phyloP scores from a whole-genome alignment of 2,888 invertebrate species.

The Coleophora deauratella region DNA sequence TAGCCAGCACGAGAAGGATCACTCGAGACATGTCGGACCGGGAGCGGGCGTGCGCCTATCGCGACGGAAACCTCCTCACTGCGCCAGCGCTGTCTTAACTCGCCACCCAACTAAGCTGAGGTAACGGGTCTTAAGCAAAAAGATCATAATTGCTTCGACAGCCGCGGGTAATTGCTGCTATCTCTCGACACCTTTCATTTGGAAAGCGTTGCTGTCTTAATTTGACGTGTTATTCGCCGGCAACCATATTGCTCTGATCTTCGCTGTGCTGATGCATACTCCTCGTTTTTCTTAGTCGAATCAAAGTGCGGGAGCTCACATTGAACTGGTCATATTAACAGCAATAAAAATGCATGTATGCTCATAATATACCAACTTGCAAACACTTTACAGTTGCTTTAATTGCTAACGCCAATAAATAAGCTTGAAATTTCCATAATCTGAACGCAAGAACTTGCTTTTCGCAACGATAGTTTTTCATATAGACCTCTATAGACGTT shows the following conservation, averaged over 20 bases:
- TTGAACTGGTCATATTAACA: conserved; percentile 22
- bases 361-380: conserved; percentile 14
- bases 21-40: conserved; percentile 9
- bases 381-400: conserved; percentile 13
- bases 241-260: conserved; percentile 33
- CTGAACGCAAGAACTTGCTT: conserved; percentile 2
- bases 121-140: conserved; percentile 68
- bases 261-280: conserved; percentile 8
- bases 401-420: conserved; percentile 13
- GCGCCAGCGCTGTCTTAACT: conserved; percentile 19
- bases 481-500: conserved; percentile 36
- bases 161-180: conserved; percentile 57
- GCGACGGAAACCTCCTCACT: conserved; percentile 18
- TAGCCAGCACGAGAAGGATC: conserved; percentile 9
- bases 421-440: conserved; percentile 20
- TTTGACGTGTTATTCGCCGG: conserved; percentile 48
- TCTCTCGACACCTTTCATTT: conserved; percentile 68
- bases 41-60: conserved; percentile 15
- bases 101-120: conserved; percentile 21
- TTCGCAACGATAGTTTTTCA: conserved; percentile 8
- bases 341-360: conserved; percentile 19
- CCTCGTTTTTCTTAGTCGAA: conserved; percentile 7
- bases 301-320: conserved; percentile 20
- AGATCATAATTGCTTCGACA: conserved; percentile 64
- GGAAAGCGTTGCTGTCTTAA: conserved; percentile 65